Percentiles rank a stretch among this genome's conserved stretches.
Evolutionary conservation across 2,797 vertebrate species (phyloP).

Genomic region (Ficedula albicollis): DNA sequence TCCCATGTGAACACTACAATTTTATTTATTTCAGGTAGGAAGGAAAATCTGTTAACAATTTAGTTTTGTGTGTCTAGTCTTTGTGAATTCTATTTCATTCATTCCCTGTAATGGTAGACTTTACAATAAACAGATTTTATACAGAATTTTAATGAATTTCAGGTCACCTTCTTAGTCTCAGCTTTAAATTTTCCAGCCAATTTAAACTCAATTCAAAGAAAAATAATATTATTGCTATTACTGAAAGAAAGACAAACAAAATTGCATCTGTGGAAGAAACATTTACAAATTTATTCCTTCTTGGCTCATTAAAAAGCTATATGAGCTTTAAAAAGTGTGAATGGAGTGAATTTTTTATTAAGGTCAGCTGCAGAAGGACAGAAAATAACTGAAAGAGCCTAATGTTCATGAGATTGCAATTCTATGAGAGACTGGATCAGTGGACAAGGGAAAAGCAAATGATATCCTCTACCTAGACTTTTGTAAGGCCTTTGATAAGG

Average conservation of each 20-base stretch:
- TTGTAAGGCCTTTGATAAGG: neutral
- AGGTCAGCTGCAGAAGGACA: neutral
- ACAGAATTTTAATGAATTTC: neutral
- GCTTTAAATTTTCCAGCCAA: neutral
- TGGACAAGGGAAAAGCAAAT: neutral
- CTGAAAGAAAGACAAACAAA: neutral
- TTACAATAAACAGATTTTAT: neutral
- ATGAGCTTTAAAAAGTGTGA: neutral
- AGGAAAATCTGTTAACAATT: constrained; percentile 66
- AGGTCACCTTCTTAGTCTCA: neutral
- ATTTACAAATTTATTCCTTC: neutral
- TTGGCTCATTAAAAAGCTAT: neutral
- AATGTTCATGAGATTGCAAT: neutral
- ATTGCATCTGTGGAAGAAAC: neutral
- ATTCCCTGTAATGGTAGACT: constrained; percentile 3
- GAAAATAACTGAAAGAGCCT: neutral
- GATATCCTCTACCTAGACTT: neutral
- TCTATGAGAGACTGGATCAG: neutral
- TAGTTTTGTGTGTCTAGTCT: neutral
- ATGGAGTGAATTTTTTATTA: neutral
- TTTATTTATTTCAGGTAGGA: constrained; percentile 67
- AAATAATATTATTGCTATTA: neutral
- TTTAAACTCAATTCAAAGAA: constrained; percentile 8
- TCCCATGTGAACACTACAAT: neutral
- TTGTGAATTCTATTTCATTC: constrained; percentile 27